These are phyloP conservation scores for Caenorhabditis angaria DNA, from an alignment of 2,888 invertebrate genomes.

Conservation along the genomic window DNA sequence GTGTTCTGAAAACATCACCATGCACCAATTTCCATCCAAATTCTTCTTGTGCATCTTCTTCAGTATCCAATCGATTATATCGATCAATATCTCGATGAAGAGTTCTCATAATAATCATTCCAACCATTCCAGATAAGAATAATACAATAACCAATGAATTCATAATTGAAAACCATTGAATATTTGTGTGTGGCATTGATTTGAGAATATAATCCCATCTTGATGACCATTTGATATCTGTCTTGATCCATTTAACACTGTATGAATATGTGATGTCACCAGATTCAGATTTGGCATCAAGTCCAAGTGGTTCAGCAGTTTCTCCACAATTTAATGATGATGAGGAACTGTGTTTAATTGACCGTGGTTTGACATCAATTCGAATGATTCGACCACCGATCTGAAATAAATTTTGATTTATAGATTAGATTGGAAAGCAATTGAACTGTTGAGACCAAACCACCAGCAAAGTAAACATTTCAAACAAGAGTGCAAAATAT, in stretches of 20 bases:
- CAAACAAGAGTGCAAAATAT: too few relatives aligned
- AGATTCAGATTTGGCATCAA: conserved; percentile 76
- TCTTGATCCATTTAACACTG: conserved; percentile 81
- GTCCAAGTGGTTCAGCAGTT: conserved; percentile 79
- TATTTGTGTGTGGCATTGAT: conserved; percentile 92
- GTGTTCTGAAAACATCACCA: conserved; percentile 79
- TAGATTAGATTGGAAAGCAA: too few relatives aligned
- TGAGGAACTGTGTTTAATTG: conserved; percentile 69
- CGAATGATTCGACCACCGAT: conserved; percentile 86
- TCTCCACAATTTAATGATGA: conserved; percentile 71
- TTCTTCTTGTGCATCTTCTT: conserved; percentile 84
- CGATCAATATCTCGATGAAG: conserved; percentile 97
- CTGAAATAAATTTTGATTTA: conserved; percentile 18
- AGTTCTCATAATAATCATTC: conserved; percentile 96
- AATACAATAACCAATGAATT: conserved; percentile 90
- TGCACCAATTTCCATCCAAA: conserved; percentile 80
- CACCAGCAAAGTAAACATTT: too few relatives aligned
- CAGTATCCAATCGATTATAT: conserved; percentile 85
- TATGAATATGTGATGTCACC: conserved; percentile 84
- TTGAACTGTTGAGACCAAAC: too few relatives aligned
- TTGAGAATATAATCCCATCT: conserved; percentile 99
- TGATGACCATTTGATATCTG: conserved; percentile 89
- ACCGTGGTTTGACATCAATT: conserved; percentile 75
- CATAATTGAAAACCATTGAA: conserved; percentile 81
- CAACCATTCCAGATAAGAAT: conserved; percentile 98